Percentiles rank a stretch among this genome's conserved stretches.
These are phyloP conservation scores for Chaetodon auriga DNA, from an alignment of 2,113 vertebrate genomes.

Conservation along the genomic window DNA sequence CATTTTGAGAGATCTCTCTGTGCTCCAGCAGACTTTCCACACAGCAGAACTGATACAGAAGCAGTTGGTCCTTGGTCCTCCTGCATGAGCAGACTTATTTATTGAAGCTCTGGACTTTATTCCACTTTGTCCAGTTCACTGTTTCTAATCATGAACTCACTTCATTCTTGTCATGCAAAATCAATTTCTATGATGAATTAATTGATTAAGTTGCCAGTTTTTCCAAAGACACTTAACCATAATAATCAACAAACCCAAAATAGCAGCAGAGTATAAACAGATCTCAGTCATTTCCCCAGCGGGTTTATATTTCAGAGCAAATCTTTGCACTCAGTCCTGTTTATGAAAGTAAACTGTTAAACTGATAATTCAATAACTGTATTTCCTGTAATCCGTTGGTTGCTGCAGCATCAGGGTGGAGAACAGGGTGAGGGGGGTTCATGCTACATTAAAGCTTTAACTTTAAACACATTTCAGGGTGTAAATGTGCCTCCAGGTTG, in stretches of 20 bases:
- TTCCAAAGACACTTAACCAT: background rate
- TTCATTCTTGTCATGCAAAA: background rate
- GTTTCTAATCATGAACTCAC: background rate
- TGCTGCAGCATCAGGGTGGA: background rate
- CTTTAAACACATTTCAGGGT: background rate
- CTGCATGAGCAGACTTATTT: slow-evolving; percentile 1
- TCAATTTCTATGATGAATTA: background rate
- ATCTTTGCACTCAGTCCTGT: background rate
- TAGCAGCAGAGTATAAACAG: background rate
- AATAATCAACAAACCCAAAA: background rate
- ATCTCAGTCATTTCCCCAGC: background rate
- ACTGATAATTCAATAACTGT: background rate
- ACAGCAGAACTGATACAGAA: background rate
- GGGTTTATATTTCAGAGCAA: background rate
- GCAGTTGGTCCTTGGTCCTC: background rate
- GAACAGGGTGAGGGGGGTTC: background rate
- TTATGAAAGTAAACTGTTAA: background rate
- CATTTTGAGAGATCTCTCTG: slow-evolving; percentile 1
- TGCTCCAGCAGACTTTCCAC: background rate
- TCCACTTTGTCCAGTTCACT: background rate
- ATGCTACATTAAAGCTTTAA: background rate
- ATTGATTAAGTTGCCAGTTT: background rate
- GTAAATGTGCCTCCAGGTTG: background rate
- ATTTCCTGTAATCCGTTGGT: background rate
- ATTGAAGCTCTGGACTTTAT: background rate